phyloP scores from a whole-genome alignment of 1,140 invertebrate genomes.

The Drosophila sproati region DNA sequence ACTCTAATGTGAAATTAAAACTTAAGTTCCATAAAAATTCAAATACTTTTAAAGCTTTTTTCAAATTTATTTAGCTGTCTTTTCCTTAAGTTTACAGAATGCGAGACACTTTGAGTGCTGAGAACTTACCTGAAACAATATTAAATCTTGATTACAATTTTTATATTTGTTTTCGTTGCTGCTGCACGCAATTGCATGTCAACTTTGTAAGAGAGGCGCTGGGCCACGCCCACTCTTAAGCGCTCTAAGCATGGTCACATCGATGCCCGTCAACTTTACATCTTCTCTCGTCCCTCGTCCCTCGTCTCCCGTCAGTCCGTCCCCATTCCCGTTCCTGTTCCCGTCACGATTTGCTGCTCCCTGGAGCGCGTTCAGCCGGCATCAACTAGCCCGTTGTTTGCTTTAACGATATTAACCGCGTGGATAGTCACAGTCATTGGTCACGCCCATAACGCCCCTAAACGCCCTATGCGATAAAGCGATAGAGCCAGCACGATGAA shows the following conservation, averaged over 20 bases:
- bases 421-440: slow-evolving; percentile 29
- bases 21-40: not conserved
- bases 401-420: slow-evolving; percentile 60
- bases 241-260: slow-evolving; percentile 29
- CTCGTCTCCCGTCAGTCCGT: too few relatives aligned
- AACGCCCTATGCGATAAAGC: slow-evolving; percentile 30
- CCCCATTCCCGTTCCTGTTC: too few relatives aligned
- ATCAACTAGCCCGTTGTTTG: slow-evolving; percentile 45
- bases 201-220: slow-evolving; percentile 34
- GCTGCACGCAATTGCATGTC: slow-evolving; percentile 33
- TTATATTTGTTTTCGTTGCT: slow-evolving; percentile 12
- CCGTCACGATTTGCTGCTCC: not conserved
- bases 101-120: too few relatives aligned
- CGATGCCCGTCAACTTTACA: not conserved
- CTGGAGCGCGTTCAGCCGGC: slow-evolving; percentile 35
- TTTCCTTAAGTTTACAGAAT: too few relatives aligned
- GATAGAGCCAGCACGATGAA: not conserved
- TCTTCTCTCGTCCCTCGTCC: too few relatives aligned
- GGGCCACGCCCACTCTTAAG: slow-evolving; percentile 37
- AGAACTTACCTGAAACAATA: not conserved
- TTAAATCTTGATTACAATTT: slow-evolving; percentile 22
- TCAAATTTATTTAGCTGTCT: too few relatives aligned
- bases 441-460: slow-evolving; percentile 44
- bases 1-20: not conserved
- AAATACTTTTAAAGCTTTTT: not conserved